Base-by-base conservation (phyloP, 2,113 vertebrate genomes). In the Hiodon tergisus region DNA sequence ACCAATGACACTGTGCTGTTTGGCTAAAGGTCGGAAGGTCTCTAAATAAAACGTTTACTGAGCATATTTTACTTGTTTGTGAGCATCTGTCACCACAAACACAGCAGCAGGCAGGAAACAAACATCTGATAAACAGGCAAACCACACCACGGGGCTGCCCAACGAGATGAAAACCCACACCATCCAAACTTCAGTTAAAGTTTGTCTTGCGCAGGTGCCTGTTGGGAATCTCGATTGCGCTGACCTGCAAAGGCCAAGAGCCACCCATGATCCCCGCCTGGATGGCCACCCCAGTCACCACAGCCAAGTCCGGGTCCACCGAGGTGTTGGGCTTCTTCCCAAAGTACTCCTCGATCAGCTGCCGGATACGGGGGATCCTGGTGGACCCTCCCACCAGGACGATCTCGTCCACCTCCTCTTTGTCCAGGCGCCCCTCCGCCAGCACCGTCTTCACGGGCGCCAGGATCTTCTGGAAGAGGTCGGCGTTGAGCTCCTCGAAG, bases 241-340 rank as follows among this genome's bases (percentile, higher is more conserved):
- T 98, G 83, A 99, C 97, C 89, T 97, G 96, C 17, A 99, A 88
- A 55, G 97, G 97, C 97, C 97, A 99, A 10, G 97, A 95, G 4
- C 96, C 97, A 0, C 93, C 94, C 90, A 96, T 93, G 77, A 98
- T 98, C 61, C 97, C 97, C 0, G 97, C 97, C 81, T 98, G 97
- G 71, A 99, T 93, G 58, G 97, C 94, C 79, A 98, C 96, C 0
- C 97, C 97, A 0, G 76, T 99, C 11, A 98, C 97, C 78, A 98
- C 97, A 0, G 97, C 97, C 76, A 98, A 83, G 80, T 99, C 97
- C 0, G 97, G 97, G 84, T 99, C 95, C 53, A 99, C 94, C 0
- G 95, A 95, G 0, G 95, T 98, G 87, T 99, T 98, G 5, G 95
- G 96, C 4, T 98, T 91, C 87, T 98, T 98, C 58, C 92, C 92